phyloP scores from a whole-genome alignment of 2,888 invertebrate genomes.

The Eupithecia pulchellata region DNA sequence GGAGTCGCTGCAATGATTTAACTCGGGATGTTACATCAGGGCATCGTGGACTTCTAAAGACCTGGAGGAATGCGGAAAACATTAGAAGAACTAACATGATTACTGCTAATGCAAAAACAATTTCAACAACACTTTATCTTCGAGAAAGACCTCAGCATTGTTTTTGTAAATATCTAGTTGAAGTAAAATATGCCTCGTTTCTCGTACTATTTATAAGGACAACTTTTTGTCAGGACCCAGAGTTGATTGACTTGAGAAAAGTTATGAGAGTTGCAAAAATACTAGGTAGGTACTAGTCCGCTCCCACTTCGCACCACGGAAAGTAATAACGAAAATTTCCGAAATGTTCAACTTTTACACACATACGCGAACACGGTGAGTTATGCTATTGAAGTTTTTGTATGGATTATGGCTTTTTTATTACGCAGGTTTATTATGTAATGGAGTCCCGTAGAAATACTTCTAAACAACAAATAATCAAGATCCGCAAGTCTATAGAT shows the following conservation, averaged over 20 bases:
- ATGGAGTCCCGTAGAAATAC: neutral
- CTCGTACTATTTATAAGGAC: neutral
- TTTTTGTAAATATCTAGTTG: neutral
- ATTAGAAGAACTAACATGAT: constrained; percentile 31
- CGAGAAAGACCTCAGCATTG: neutral
- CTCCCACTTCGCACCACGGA: too few relatives aligned
- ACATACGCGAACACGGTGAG: too few relatives aligned
- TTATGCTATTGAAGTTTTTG: too few relatives aligned
- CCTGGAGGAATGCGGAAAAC: constrained; percentile 29
- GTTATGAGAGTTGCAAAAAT: neutral
- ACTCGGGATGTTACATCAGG: constrained; percentile 24
- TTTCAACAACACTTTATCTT: constrained; percentile 20
- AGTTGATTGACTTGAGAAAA: neutral
- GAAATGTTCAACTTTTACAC: too few relatives aligned
- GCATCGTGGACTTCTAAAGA: constrained; percentile 8
- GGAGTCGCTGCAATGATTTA: neutral
- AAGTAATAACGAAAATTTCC: too few relatives aligned
- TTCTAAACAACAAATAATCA: neutral
- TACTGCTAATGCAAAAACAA: constrained; percentile 34
- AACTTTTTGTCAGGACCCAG: neutral
- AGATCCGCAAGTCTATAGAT: neutral
- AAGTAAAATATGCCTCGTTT: neutral
- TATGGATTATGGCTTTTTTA: too few relatives aligned
- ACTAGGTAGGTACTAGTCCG: too few relatives aligned
- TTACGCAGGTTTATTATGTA: neutral